Base-by-base conservation (phyloP, 2,113 vertebrate species). In the Leptobrachium leishanense region DNA sequence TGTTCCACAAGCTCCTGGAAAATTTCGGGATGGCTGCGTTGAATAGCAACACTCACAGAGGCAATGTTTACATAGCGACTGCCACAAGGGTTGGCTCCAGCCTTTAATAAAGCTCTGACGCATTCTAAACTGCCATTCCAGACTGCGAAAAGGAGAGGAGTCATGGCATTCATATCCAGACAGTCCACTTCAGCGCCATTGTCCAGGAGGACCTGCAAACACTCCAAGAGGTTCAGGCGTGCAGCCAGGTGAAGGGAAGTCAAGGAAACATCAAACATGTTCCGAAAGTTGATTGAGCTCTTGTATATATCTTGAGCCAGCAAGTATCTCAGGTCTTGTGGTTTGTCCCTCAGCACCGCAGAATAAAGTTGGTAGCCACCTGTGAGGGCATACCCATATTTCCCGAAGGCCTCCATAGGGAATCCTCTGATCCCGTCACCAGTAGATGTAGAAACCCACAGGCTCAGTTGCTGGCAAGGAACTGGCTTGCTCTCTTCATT, bases 131-230 rank as follows among this genome's bases (percentile, higher is more conserved):
- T 95, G 65, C 95, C 95, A 0, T 95, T 93, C 62, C 90, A 95
- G 55, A 98, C 95, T 0, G 97, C 95, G 0, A 92, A 93, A 83
- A 97, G 96, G 74, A 98, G 92, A 0, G 96, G 96, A 0, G 96
- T 98, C 98, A 96, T 2, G 97, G 96, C 84, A 13, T 98, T 98
- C 80, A 95, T 91, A 0, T 98, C 96, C 82, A 97, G 88, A 79
- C 92, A 88, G 87, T 98, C 97, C 2, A 97, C 94, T 59, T 96
- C 93, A 0, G 97, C 96, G 0, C 95, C 95, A 0, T 96, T 94
- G 5, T 90, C 90, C 85, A 98, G 63, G 67, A 98, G 87, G 76
- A 96, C 63, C 85, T 90, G 85, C 82, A 98, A 71, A 77, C 96
- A 97, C 74, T 86, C 85, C 57, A 92, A 40, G 43, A 92, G 88